Evolutionary conservation across 2,113 vertebrate genomes (phyloP).

Genomic region (Callorhinus ursinus): DNA sequence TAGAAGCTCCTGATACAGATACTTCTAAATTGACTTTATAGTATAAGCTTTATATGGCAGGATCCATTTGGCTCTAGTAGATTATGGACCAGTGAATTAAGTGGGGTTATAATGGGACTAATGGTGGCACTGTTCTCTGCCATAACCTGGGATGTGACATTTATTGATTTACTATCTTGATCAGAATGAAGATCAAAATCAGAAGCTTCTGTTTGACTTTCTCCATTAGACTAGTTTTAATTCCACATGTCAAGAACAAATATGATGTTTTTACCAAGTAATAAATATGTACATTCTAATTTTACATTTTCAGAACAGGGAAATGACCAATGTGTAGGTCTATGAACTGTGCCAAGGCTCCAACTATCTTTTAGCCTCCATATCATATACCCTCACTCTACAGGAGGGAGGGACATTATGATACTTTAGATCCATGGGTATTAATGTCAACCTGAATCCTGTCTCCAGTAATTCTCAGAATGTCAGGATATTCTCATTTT

Average conservation of each 20-base stretch:
- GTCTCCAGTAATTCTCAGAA: not conserved
- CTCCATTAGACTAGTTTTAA: not conserved
- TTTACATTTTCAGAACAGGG: not conserved
- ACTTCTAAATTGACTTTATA: not conserved
- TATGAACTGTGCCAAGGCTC: not conserved
- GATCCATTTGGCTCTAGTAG: not conserved
- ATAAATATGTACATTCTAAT: not conserved
- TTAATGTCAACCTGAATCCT: not conserved
- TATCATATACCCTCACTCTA: not conserved
- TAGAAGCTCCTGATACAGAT: not conserved
- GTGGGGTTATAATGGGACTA: not conserved
- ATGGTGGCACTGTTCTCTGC: not conserved
- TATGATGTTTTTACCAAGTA: not conserved
- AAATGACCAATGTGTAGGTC: not conserved
- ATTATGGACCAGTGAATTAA: not conserved
- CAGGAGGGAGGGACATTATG: not conserved
- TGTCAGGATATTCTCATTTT: not conserved
- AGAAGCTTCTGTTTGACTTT: not conserved
- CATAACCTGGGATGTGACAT: not conserved
- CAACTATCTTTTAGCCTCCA: not conserved
- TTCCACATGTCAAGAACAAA: not conserved
- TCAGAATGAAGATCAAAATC: not conserved
- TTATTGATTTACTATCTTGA: not conserved
- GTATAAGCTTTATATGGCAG: not conserved
- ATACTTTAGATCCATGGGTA: not conserved